Evolutionary conservation across 1,140 invertebrate genomes (phyloP), one percentile per base, ranked within the genome.

Genomic region (Kradibia gibbosae): DNA sequence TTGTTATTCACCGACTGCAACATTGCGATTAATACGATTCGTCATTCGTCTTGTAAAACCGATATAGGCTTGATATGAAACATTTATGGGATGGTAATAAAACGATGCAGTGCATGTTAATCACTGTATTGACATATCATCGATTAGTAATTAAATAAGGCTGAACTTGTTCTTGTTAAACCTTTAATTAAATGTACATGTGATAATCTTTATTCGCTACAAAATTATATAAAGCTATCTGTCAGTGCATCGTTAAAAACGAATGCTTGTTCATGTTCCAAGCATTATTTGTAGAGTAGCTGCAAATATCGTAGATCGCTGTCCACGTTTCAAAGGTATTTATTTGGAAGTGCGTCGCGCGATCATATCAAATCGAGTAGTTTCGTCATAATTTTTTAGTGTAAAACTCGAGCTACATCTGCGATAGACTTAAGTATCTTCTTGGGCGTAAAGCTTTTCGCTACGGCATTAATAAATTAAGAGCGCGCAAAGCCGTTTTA

Each of bases 121-220:
- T 78, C 75, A 78, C 20, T 65, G 45, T 20, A 78, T 67, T n/a
- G 75, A 67, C 75, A 45, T 48, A 36, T 53, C 31, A 72, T 79
- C 67, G 53, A 80, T 80, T 42, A 13, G 34, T 28, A 75, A 75
- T 60, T 39, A 60, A 42, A 60, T 75, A 22, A 55, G 22, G 73
- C 34, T n/a, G 73, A 75, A 60, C 42, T 60, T 10, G 57, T 20
- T 76, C n/a, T 39, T 28, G 53, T 62, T 62, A 11, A 76, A 62
- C 13, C 25, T 74, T 25, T 42, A 76, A 76, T 60, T 62, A 36
- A 39, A 17, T 34, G 31, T 13, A 1, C 20, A 1, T 13, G 36
- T 31, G 34, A 45, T 76, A 31, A 62, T 77, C 75, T 65, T 77
- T 65, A 45, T 65, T 62, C 31, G 22, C 4, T 10, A 20, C 15